Evolutionary conservation across 2,113 vertebrate species (phyloP), one percentile per base, ranked within the genome.

Genomic region (Notarius lentiginosus): DNA sequence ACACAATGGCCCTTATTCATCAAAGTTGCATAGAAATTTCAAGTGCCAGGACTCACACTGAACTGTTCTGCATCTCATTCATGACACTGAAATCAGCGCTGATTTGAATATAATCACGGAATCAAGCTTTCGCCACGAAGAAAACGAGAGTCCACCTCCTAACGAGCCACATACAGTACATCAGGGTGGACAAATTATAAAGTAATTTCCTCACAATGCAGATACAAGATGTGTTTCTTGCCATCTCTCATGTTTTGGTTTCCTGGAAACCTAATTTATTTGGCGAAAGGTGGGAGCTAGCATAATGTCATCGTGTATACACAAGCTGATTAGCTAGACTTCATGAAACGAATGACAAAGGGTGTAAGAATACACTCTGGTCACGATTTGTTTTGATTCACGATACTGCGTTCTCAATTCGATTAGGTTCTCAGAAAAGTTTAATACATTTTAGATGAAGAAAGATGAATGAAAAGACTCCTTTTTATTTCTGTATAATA

Each of bases 1-100:
- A 56, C 55, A 12, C 10, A 24, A 75, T 75, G 47, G 75, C 75
- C 24, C 75, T 53, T 77, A 77, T 77, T 75, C 72, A 77, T 77
- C 49, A 77, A 77, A 53, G 49, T 77, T 27, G 49, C 22, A 53
- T 15, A 53, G 11, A n/a, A 53, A 53, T 77, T 7, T 53, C 14
- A 20, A 75, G 34, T 75, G 30, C 30, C 9, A 56, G 10, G 55
- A 56, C 10, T 56, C 65, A 73, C 34, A 2, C 14, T 17, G 2
- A 73, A 47, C 15, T 73, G 70, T 47, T 73, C 41, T 73, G 34
- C 34, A 47, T 73, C 70, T 47, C 7, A n/a, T 47, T 47, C 8
- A 9, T 24, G 20, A 76, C 22, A n/a, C 18, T 51, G 18, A 75
- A 75, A 75, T 75, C 72, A 51, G 73, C 2, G 4, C 73, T 76